These are phyloP conservation scores for Zaprionus camerounensis DNA, from an alignment of 1,140 invertebrate species.

Conservation along the genomic window DNA sequence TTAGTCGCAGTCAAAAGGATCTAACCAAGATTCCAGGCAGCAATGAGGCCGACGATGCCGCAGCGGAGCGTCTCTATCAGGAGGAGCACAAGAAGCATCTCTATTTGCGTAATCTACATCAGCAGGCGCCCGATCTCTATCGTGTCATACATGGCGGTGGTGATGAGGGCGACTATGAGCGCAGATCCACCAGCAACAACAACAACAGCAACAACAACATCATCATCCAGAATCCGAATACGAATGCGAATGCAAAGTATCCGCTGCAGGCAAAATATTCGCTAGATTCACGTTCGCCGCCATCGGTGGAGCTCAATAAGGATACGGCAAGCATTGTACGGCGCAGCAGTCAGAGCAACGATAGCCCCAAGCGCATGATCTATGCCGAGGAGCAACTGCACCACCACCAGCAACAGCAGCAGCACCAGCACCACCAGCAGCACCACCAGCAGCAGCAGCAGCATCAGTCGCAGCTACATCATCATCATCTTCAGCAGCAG, in stretches of 20 bases:
- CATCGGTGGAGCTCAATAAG: conserved; percentile 79
- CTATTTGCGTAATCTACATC: conserved; percentile 89
- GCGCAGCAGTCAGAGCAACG: conserved; percentile 86
- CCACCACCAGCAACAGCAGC: conserved; percentile 40
- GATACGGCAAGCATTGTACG: conserved; percentile 85
- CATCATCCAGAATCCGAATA: neutral
- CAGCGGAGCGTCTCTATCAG: conserved; percentile 12
- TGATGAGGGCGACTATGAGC: conserved; percentile 58
- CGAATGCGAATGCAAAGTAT: conserved; percentile 47
- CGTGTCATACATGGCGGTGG: conserved; percentile 86
- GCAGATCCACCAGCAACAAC: conserved; percentile 16
- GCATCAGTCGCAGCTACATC: conserved; percentile 39
- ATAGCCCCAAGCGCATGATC: conserved; percentile 74
- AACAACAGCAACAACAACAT: conserved; percentile 7
- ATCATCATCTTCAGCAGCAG: conserved; percentile 57
- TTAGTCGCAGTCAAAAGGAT: conserved; percentile 92
- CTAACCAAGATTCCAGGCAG: conserved; percentile 85
- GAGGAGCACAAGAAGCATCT: conserved; percentile 86
- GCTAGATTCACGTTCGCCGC: conserved; percentile 71
- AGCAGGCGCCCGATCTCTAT: conserved; percentile 90
- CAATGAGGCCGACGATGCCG: conserved; percentile 36
- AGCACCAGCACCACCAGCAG: conserved; percentile 37
- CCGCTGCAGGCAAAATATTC: conserved; percentile 72
- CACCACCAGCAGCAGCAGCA: conserved; percentile 27
- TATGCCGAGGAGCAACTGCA: conserved; percentile 44